A percentile compares a stretch with the other conserved stretches of the same genome.
phyloP scores from a whole-genome alignment of 2,113 vertebrate genomes.

The Protobothrops flavoviridis region DNA sequence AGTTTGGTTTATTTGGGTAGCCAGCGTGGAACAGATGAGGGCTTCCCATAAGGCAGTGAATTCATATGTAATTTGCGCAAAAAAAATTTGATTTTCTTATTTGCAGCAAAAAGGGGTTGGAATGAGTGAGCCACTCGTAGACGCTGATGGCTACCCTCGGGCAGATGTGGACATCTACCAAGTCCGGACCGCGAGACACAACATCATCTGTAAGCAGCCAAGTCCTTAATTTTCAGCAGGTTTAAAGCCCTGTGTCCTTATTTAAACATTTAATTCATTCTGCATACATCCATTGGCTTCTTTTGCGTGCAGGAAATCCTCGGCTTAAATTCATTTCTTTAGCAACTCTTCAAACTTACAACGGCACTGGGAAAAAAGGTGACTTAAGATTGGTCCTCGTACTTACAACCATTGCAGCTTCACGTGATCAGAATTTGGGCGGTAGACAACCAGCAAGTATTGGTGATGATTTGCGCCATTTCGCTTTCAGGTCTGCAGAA shows the following conservation, averaged over 20 bases:
- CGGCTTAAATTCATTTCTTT: not conserved
- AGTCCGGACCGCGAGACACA: conserved; percentile 87
- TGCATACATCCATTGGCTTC: not conserved
- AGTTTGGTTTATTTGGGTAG: not conserved
- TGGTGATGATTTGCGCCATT: not conserved
- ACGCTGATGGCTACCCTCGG: conserved; percentile 86
- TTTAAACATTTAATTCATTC: not conserved
- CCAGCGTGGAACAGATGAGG: not conserved
- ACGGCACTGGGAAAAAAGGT: not conserved
- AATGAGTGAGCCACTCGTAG: conserved; percentile 80
- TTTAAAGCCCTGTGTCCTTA: not conserved
- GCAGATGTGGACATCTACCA: conserved; percentile 88
- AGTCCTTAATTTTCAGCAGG: fast-evolving
- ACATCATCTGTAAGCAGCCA: conserved; percentile 82
- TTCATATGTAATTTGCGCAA: no score
- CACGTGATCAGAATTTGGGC: not conserved
- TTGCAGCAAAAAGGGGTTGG: conserved; percentile 85
- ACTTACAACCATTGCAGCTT: not conserved
- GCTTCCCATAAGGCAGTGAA: not conserved
- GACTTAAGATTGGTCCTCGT: not conserved
- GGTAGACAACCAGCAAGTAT: not conserved
- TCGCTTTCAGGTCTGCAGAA: conserved; percentile 86
- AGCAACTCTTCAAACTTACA: no score
- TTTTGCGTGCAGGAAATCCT: not conserved
- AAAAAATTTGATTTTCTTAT: conserved; percentile 12